Percentiles rank a stretch among this genome's conserved stretches.
Evolutionary conservation across 2,888 invertebrate genomes (phyloP).

Genomic region (Pterostichus madidus): DNA sequence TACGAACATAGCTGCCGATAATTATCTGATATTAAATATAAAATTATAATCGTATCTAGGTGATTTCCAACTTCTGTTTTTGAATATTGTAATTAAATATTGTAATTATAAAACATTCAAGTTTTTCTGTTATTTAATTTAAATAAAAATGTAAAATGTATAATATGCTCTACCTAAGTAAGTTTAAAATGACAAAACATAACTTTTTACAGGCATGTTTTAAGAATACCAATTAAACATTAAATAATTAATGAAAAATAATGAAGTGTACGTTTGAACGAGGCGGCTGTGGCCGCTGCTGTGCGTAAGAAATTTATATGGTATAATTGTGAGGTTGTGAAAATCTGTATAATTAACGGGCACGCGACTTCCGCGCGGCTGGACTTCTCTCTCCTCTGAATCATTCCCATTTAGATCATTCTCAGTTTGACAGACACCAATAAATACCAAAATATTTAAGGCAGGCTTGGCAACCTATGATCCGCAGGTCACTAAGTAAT

Average conservation of each 20-base stretch:
- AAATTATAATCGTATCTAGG: too few relatives aligned
- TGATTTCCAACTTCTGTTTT: too few relatives aligned
- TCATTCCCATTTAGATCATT: neutral
- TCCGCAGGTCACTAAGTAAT: too few relatives aligned
- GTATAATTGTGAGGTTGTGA: conserved; percentile 40
- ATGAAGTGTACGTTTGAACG: conserved; percentile 13
- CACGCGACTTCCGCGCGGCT: conserved; percentile 39
- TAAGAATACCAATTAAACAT: conserved; percentile 8
- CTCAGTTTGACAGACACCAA: too few relatives aligned
- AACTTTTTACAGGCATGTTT: conserved; percentile 3
- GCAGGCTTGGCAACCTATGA: too few relatives aligned
- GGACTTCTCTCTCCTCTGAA: neutral
- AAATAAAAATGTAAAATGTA: too few relatives aligned
- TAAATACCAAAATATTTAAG: too few relatives aligned
- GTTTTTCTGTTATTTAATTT: too few relatives aligned
- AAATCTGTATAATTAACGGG: conserved; percentile 51
- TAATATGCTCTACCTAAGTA: neutral
- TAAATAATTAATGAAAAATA: conserved; percentile 26
- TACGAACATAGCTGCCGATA: too few relatives aligned
- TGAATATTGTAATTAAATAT: too few relatives aligned
- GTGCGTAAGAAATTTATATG: conserved; percentile 37
- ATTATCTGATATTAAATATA: too few relatives aligned
- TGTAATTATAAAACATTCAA: too few relatives aligned
- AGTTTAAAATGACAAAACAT: neutral
- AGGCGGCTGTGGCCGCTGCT: neutral